Conservation (phyloP, 2,113 vertebrate species). For the Marmota flaviventris region DNA sequence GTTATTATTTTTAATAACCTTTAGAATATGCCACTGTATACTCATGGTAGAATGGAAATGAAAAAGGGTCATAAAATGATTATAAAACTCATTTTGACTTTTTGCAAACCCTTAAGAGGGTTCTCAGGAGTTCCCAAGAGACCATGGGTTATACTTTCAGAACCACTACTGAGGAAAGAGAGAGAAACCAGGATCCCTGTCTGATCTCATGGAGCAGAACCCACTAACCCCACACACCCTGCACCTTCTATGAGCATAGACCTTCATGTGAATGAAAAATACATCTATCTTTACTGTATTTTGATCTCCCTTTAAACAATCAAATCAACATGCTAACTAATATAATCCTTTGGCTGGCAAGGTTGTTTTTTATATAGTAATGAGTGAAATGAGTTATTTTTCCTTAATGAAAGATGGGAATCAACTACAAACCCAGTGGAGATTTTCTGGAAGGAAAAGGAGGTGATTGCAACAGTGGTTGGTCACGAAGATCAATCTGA, state of each 20-base stretch:
- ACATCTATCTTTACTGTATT: neutral
- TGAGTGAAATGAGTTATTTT: neutral
- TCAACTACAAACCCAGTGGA: neutral
- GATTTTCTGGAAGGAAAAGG: neutral
- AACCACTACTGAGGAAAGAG: neutral
- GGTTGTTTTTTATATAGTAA: neutral
- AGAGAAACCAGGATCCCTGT: neutral
- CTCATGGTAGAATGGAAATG: neutral
- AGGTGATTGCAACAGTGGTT: neutral
- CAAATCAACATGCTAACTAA: neutral
- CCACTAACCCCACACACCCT: neutral
- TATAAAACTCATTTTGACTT: conserved; percentile 19
- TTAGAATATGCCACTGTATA: neutral
- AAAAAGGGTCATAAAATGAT: neutral
- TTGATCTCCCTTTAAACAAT: neutral
- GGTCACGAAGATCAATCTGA: neutral
- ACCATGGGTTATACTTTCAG: neutral
- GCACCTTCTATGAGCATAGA: neutral
- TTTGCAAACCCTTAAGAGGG: neutral
- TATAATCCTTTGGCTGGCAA: neutral
- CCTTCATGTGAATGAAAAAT: neutral
- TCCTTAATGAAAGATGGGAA: neutral
- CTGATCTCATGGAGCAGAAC: neutral
- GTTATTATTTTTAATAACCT: neutral
- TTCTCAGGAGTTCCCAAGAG: neutral